Base-by-base conservation (phyloP, 2,113 vertebrate genomes). In the Regulus satrapa region DNA sequence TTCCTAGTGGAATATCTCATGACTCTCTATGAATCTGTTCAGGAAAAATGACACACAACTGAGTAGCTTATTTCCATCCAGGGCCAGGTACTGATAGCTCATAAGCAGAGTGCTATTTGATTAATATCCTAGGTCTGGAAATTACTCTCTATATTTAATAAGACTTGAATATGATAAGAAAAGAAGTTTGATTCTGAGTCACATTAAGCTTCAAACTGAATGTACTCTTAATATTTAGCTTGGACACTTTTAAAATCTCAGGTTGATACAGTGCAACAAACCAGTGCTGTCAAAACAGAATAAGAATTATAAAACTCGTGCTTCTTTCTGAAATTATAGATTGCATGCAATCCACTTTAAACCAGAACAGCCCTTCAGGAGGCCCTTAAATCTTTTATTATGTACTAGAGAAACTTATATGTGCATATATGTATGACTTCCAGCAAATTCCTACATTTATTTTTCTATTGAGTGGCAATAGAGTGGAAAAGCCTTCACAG, bases 11-110 rank as follows among this genome's bases (percentile, higher is more conserved):
- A 78, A 54, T 85, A 32, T 34, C 29, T 90, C 52, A n/a, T 5
- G 8, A 29, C 3, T 71, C 1, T 68, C 12, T 24, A 10, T 45
- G n/a, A 54, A 46, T 2, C 3, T 10, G 0, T 34, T 58, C n/a
- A 63, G 16, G 32, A 66, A 24, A 74, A 85, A 55, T 8, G 26
- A 26, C 19, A 43, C 16, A 46, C 21, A 63, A 9, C 14, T 36
- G 24, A 71, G 24, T 3, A 75, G 7, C 5, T 85, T 52, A 25
- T 55, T 92, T 85, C 48, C 15, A 18, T 51, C 49, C 52, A 55
- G 36, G 58, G 23, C 23, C 18, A 56, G 28, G 25, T 52, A 34
- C 17, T 54, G 17, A 15, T 25, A 67, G 3, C 23, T 73, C 10
- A 48, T 20, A 21, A 61, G n/a, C 13, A 85, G 12, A 51, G 45